These are phyloP conservation scores for Drosophila monieri DNA, from an alignment of 2,888 invertebrate species.

Conservation along the genomic window DNA sequence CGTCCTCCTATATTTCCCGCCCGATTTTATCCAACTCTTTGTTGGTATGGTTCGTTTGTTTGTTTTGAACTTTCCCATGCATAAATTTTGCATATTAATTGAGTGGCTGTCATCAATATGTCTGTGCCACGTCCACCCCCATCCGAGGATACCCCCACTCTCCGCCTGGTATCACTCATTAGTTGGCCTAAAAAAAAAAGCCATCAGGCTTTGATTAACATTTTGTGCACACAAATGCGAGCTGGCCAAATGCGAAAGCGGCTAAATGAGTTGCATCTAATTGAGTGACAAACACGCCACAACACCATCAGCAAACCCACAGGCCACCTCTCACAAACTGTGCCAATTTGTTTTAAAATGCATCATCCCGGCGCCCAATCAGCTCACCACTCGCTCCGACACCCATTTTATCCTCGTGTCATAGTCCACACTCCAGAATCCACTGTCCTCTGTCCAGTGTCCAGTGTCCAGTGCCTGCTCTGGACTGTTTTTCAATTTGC, in stretches of 20 bases:
- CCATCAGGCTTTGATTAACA: conserved; percentile 76
- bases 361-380: conserved; percentile 68
- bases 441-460: conserved; percentile 1
- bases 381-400: conserved; percentile 15
- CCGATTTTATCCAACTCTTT: conserved; percentile 43
- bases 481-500: conserved; percentile 74
- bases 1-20: conserved; percentile 1
- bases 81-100: conserved; percentile 78
- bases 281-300: conserved; percentile 72
- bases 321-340: conserved; percentile 64
- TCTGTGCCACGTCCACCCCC: conserved; percentile 3
- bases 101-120: conserved; percentile 60
- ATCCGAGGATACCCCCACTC: background rate
- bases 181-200: conserved; percentile 69
- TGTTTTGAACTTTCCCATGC: conserved; percentile 77
- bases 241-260: conserved; percentile 43
- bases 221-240: conserved; percentile 67
- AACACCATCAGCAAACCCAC: conserved; percentile 18
- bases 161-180: conserved; percentile 42
- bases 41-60: conserved; percentile 39
- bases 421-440: conserved; percentile 1
- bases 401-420: conserved; percentile 6
- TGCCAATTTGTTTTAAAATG: conserved; percentile 80
- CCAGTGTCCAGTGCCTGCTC: conserved; percentile 39
- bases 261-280: conserved; percentile 75